Conservation (phyloP, 92 coral and sea anemone genomes). For the Plumapathes pennacea region DNA sequence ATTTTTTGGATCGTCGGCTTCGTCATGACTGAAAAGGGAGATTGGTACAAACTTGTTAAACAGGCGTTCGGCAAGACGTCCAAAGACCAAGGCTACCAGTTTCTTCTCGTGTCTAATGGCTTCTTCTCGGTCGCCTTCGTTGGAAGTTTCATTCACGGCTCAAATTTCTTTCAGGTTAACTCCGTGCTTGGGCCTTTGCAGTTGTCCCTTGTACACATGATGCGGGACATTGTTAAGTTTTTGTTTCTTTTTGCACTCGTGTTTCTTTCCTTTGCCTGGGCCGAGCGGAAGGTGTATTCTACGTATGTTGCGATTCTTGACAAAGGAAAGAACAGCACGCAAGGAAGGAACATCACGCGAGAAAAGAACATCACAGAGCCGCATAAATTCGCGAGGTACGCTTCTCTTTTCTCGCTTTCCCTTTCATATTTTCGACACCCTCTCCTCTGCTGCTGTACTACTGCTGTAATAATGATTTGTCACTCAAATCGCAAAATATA, state of each 20-base stretch:
- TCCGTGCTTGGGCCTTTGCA: constrained; percentile 78
- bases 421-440: neutral
- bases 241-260: constrained; percentile 66
- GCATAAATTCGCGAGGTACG: no score
- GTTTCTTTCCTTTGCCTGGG: constrained; percentile 70
- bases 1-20: constrained; percentile 67
- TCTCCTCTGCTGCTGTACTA: no score
- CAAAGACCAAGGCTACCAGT: constrained; percentile 34
- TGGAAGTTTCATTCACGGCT: constrained; percentile 61
- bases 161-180: constrained; percentile 70
- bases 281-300: constrained; percentile 79
- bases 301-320: no score
- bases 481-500: no score
- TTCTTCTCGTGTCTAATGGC: constrained; percentile 63
- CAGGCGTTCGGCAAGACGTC: neutral
- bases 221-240: constrained; percentile 74
- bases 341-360: no score
- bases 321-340: no score
- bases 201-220: constrained; percentile 76
- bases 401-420: neutral
- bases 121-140: constrained; percentile 72
- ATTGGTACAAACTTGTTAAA: constrained; percentile 14
- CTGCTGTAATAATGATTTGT: no score
- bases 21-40: constrained; percentile 22
- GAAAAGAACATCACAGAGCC: no score